A percentile compares a stretch with the other conserved stretches of the same genome.
Evolutionary conservation across 2,888 invertebrate species (phyloP).

Genomic region (Lysandra coridon): DNA sequence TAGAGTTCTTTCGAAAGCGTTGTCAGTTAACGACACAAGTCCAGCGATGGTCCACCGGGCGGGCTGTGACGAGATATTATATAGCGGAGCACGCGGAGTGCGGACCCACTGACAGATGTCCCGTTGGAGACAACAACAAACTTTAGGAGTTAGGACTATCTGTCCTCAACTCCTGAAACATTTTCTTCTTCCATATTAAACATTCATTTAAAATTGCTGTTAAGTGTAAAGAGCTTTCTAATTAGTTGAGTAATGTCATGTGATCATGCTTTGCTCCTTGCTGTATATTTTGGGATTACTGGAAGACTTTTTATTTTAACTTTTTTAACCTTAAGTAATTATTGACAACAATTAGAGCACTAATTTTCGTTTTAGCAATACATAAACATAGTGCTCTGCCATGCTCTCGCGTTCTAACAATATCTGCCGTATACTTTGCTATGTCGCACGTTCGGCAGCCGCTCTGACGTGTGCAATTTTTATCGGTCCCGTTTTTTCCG

Average conservation of each 20-base stretch:
- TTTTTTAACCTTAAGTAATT: too few relatives aligned
- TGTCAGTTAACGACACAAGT: not conserved
- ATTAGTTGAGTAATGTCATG: too few relatives aligned
- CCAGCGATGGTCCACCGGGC: not conserved
- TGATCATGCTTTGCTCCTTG: too few relatives aligned
- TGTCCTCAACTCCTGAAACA: not conserved
- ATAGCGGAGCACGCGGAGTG: not conserved
- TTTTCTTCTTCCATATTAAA: not conserved
- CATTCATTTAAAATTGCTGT: too few relatives aligned
- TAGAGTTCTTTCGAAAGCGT: not conserved
- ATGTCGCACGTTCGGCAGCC: not conserved
- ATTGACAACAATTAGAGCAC: not conserved
- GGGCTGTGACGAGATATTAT: not conserved
- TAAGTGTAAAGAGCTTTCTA: too few relatives aligned
- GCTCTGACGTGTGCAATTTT: not conserved
- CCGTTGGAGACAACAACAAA: not conserved
- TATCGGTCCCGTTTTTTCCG: not conserved
- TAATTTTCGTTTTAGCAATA: not conserved
- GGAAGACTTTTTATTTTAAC: too few relatives aligned
- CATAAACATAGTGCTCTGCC: not conserved
- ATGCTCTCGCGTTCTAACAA: not conserved
- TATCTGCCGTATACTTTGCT: not conserved
- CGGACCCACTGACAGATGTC: not conserved
- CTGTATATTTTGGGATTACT: too few relatives aligned
- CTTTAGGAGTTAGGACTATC: not conserved